phyloP scores from a whole-genome alignment of 1,140 invertebrate species.

The Trissolcus basalis region DNA sequence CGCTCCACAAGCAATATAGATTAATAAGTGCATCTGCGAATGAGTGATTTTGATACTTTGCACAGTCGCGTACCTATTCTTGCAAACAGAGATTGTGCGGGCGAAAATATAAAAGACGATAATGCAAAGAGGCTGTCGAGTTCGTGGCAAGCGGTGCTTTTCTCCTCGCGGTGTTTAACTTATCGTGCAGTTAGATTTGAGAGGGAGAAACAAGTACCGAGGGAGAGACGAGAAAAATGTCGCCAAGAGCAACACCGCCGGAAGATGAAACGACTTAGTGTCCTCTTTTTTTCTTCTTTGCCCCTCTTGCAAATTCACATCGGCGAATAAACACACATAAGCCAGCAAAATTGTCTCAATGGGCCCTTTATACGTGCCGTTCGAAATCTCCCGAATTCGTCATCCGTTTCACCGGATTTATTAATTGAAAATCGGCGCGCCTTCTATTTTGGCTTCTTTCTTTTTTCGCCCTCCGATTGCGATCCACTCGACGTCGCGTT shows the following conservation, averaged over 20 bases:
- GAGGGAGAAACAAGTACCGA: conserved; percentile 39
- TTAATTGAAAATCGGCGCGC: conserved; percentile 29
- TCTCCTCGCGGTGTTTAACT: conserved; percentile 47
- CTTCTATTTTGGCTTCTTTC: conserved; percentile 11
- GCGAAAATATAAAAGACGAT: conserved; percentile 40
- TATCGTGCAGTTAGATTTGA: conserved; percentile 49
- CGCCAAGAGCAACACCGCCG: conserved; percentile 16
- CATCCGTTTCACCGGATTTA: conserved; percentile 8
- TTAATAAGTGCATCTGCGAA: conserved; percentile 24
- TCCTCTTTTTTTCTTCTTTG: not conserved
- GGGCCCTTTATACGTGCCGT: not conserved
- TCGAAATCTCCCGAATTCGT: not conserved
- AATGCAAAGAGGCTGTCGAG: conserved; percentile 47
- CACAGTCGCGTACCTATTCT: conserved; percentile 1
- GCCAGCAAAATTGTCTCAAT: not conserved
- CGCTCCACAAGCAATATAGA: too few relatives aligned
- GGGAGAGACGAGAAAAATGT: conserved; percentile 29
- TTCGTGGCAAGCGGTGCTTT: conserved; percentile 39
- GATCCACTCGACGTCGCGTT: conserved; percentile 7
- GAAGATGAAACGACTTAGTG: conserved; percentile 8
- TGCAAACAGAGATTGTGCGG: not conserved
- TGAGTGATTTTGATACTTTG: conserved; percentile 43
- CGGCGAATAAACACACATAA: not conserved
- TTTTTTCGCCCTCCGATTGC: not conserved
- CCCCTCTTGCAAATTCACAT: too few relatives aligned